Conservation (phyloP, 2,888 invertebrate genomes). For the Cecidostiba fungosa region DNA sequence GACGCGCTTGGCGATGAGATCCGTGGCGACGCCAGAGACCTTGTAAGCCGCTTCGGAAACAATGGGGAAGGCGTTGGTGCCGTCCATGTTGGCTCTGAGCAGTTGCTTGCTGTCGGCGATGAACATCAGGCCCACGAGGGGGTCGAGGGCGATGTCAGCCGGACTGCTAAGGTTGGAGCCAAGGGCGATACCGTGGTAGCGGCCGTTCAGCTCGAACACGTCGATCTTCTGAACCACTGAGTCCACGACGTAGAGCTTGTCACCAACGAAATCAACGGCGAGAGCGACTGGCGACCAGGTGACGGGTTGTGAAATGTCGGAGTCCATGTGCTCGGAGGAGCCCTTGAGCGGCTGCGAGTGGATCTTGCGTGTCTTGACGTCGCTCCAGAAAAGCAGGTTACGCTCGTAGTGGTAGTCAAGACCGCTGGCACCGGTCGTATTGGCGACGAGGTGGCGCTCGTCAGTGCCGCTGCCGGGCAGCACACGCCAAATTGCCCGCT, state of each 20-base stretch:
- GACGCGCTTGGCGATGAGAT: slow-evolving; percentile 93
- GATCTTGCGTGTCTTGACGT: slow-evolving; percentile 92
- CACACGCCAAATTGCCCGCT: slow-evolving; percentile 87
- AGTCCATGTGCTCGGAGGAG: slow-evolving; percentile 76
- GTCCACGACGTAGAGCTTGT: slow-evolving; percentile 97
- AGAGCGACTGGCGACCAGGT: slow-evolving; percentile 95
- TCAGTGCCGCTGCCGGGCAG: slow-evolving; percentile 85
- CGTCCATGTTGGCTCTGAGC: slow-evolving; percentile 96
- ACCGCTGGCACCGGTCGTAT: slow-evolving; percentile 92
- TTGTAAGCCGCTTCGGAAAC: slow-evolving; percentile 96
- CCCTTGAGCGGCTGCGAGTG: slow-evolving; percentile 80
- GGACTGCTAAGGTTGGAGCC: slow-evolving; percentile 95
- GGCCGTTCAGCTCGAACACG: slow-evolving; percentile 93
- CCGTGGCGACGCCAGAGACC: slow-evolving; percentile 95
- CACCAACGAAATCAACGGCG: slow-evolving; percentile 98
- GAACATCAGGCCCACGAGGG: slow-evolving; percentile 93
- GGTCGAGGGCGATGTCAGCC: slow-evolving; percentile 95
- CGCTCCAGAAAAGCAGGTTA: slow-evolving; percentile 93
- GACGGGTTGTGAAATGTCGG: slow-evolving; percentile 89
- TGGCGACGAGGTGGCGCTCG: slow-evolving; percentile 85
- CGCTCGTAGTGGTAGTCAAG: slow-evolving; percentile 91
- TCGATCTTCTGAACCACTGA: slow-evolving; percentile 96
- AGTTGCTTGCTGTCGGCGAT: slow-evolving; percentile 92
- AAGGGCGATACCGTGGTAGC: slow-evolving; percentile 94
- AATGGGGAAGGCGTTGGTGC: slow-evolving; percentile 90